Base-by-base conservation (phyloP, 2,888 invertebrate genomes). In the Galeruca laticollis region DNA sequence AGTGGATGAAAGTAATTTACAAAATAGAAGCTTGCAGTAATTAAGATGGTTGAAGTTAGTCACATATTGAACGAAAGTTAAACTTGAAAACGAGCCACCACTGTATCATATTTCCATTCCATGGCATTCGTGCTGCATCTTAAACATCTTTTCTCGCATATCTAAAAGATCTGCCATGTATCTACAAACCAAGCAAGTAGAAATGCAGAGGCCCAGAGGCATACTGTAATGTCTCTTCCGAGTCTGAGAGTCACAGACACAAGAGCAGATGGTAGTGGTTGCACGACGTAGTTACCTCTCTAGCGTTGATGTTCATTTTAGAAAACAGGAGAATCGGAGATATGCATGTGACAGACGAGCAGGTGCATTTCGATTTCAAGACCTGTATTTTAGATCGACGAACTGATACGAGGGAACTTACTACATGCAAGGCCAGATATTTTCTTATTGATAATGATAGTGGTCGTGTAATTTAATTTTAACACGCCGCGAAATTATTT, bases 261-360 rank as follows among this genome's bases (percentile, higher is more conserved):
- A 57, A 57, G 33, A 56, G 65, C 65, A 65, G 65, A 57, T 65
- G 65, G 65, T 57, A 57, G 65, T 57, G 65, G 65, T 57, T 57
- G 33, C 3, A 47, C 31, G 40, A 33, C 56, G 37, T 21, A 37
- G 35, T 40, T 54, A 15, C 52, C 52, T 64, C 63, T 40, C 60
- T 47, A 47, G 47, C 40, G 1, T 13, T 47, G 21, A 43, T 31
- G 65, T 57, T 65, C 63, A 43, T 64, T 64, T 40, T 57, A 43
- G 57, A 56, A 61, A 51, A 64, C 54, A 54, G 64, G 56, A 64
- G 31, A 64, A 56, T 43, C 43, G 56, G 18, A 64, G 40, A 49
- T 21, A 57, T 65, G 65, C 57, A 57, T 65, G 65, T 65, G 65
- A 65, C 65, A 65, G 65, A 31, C 35, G 47, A 65, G 65, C 65